Percentiles rank a stretch among this genome's conserved stretches.
Conservation (phyloP, 92 coral and sea anemone species). For the Pocillopora meandrina region DNA sequence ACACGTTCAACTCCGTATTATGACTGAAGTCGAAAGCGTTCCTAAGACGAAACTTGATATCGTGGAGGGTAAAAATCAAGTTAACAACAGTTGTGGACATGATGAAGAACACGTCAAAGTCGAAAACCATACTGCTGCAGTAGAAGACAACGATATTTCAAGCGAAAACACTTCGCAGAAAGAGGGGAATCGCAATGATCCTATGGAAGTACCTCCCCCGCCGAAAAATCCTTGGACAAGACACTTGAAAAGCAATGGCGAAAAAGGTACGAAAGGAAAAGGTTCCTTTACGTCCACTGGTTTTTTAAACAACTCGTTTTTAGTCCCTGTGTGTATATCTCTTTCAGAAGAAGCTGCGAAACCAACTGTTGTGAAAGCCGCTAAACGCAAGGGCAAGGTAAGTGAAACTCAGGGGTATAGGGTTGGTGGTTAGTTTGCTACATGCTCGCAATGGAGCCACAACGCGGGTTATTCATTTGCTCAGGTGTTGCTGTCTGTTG, state of each 20-base stretch:
- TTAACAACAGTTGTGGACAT: constrained; percentile 34
- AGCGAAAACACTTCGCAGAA: constrained; percentile 51
- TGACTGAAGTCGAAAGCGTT: constrained; percentile 94
- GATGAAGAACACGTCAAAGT: constrained; percentile 37
- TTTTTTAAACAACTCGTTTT: not conserved
- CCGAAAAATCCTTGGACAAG: constrained; percentile 88
- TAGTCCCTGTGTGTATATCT: constrained; percentile 18
- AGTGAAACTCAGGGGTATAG: constrained; percentile 35
- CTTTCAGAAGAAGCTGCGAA: constrained; percentile 72
- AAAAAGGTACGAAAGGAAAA: constrained; percentile 51
- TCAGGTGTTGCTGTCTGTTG: constrained; percentile 27
- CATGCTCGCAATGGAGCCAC: not conserved
- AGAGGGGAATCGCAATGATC: constrained; percentile 57
- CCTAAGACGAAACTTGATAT: constrained; percentile 80
- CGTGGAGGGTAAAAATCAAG: constrained; percentile 65
- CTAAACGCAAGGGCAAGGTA: constrained; percentile 82
- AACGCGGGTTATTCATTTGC: constrained; percentile 10
- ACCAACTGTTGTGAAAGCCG: constrained; percentile 73
- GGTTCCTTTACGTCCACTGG: not conserved
- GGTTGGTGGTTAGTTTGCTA: constrained; percentile 21
- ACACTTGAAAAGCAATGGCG: constrained; percentile 70
- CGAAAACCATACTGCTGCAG: constrained; percentile 40
- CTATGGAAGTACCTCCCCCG: constrained; percentile 87
- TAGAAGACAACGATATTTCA: constrained; percentile 46
- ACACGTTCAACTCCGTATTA: constrained; percentile 83